Conservation (phyloP, 2,113 vertebrate genomes). For the Larimichthys polyactis region DNA sequence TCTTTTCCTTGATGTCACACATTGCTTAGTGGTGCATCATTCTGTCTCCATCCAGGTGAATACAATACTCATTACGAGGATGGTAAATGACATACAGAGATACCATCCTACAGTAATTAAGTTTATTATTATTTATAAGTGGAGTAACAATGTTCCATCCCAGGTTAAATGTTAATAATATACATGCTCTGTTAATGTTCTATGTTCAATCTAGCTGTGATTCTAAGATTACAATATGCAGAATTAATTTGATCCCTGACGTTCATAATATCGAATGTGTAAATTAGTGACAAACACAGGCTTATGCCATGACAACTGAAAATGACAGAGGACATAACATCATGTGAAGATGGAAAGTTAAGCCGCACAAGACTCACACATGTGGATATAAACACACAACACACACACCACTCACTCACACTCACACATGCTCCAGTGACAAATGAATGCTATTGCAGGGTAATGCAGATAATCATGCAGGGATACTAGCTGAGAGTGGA, state of each 20-base stretch:
- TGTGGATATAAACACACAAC: too few relatives aligned
- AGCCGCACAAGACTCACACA: constrained; percentile 35
- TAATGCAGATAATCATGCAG: constrained; percentile 74
- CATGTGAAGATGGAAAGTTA: constrained; percentile 42
- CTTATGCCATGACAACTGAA: constrained; percentile 36
- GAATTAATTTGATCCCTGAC: background rate
- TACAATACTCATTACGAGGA: constrained; percentile 15
- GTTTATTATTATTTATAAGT: background rate
- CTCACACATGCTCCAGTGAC: constrained; percentile 70
- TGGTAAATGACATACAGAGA: background rate
- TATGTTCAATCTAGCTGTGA: constrained; percentile 4
- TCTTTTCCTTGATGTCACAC: constrained; percentile 17
- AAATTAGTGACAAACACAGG: constrained; percentile 25
- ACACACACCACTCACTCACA: constrained; percentile 54
- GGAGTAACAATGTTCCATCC: background rate
- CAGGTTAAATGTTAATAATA: constrained; percentile 16
- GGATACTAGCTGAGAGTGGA: constrained; percentile 31
- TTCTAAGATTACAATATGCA: constrained; percentile 11
- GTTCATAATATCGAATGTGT: background rate
- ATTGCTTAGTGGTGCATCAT: constrained; percentile 21
- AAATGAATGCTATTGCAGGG: constrained; percentile 47
- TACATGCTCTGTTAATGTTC: background rate
- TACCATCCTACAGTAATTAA: background rate
- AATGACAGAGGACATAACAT: constrained; percentile 54
- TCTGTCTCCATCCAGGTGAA: constrained; percentile 42